These are phyloP conservation scores for Zaprionus bogoriensis DNA, from an alignment of 2,888 invertebrate species.

Conservation along the genomic window DNA sequence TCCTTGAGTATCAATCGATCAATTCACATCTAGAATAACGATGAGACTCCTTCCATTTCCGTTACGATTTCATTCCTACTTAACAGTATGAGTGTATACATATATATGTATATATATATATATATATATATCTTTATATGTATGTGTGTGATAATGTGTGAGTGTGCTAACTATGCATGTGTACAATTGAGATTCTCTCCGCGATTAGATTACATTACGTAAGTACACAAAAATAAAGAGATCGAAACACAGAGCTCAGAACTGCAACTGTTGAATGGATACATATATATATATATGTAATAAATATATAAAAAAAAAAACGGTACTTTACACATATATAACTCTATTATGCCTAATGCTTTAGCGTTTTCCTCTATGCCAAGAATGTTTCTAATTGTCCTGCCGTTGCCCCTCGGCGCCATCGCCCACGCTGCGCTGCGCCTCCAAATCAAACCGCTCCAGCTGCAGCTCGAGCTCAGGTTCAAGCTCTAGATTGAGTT, in stretches of 20 bases:
- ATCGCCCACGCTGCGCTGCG: conserved; percentile 25
- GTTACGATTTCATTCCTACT: conserved; percentile 38
- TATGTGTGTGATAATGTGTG: conserved; percentile 9
- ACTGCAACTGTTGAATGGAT: conserved; percentile 43
- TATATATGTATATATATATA: conserved; percentile 3
- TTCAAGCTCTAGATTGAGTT: not conserved
- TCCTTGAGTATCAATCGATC: conserved; percentile 2
- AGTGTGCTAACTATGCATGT: conserved; percentile 23
- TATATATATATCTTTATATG: conserved; percentile 10
- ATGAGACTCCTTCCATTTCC: conserved; percentile 21
- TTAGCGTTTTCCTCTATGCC: not conserved
- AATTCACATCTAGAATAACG: conserved; percentile 27
- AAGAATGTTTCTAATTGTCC: conserved; percentile 33
- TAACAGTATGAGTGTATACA: conserved; percentile 24
- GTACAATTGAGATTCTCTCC: conserved; percentile 25
- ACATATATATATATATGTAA: conserved; percentile 12
- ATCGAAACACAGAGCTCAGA: conserved; percentile 45
- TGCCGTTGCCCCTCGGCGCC: conserved; percentile 20
- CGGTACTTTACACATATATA: not conserved
- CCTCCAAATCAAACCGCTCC: not conserved
- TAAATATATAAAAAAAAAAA: conserved; percentile 9
- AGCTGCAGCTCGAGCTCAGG: not conserved
- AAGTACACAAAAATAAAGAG: conserved; percentile 24
- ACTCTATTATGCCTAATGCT: conserved; percentile 13
- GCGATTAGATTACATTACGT: conserved; percentile 17